Evolutionary conservation across 2,888 invertebrate genomes (phyloP), one percentile per base, ranked within the genome.

Genomic region (Hydrotaea cyrtoneurina): DNA sequence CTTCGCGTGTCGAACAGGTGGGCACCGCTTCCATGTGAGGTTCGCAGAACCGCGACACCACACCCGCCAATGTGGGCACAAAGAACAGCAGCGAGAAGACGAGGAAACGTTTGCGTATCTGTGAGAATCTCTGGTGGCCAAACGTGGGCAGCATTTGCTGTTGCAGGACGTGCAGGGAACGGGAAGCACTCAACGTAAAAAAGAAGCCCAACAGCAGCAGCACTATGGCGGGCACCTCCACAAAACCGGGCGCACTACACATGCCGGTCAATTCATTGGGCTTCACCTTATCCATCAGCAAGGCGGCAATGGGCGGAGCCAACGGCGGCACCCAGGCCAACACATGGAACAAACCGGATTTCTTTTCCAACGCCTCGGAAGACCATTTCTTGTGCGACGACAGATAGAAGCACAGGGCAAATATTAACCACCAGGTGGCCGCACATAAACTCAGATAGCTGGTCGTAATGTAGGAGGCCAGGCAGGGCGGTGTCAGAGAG

Each of bases 311-410:
- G 17, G 97, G 96, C 89, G 97, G 95, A 13, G 97, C 95, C 55
- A 97, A 95, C 0, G 98, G 97, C 88, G 97, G 94, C 82, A 96
- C 96, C 98, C 98, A 98, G 1, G 97, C 96, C 0, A 95, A 94
- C 0, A 96, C 95, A 92, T 98, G 98, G 86, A 98, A 95, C 89
- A 97, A 96, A 19, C 96, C 95, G 0, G 97, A 96, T 36, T 97
- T 96, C 71, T 96, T 95, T 92, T 97, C 97, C 75, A 98, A 94
- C 1, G 97, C 97, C 92, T 98, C 98, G 80, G 97, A 97, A 31
- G 97, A 97, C 98, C 98, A 98, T 90, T 98, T 97, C 90, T 97
- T 96, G 62, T 97, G 96, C 0, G 98, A 97, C 4, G 97, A 96
- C 71, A 98, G 93, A 90, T 97, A 96, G 96, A 98, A 98, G 79